Evolutionary conservation across 2,113 vertebrate genomes (phyloP), one percentile per base, ranked within the genome.

Genomic region (Phyllostomus hastatus): DNA sequence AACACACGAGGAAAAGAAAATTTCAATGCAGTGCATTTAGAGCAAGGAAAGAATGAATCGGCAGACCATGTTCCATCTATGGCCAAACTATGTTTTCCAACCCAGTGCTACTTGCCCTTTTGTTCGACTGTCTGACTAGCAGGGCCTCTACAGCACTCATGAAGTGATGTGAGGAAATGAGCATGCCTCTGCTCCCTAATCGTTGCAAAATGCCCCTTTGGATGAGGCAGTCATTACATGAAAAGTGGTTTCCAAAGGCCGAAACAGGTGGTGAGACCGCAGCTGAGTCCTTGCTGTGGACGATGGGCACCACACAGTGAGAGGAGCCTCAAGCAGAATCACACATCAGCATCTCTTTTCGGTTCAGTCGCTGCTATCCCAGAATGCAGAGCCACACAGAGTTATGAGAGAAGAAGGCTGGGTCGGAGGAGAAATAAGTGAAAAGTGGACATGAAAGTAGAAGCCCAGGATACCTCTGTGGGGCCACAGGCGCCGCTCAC

Each of bases 1-100:
- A 75, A 96, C 79, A 95, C 92, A 81, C 79, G 38, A 92, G 50
- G 94, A 86, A 95, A 94, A 83, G 52, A 73, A 97, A 85, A 83
- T 79, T 91, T 95, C 48, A 90, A 14, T 91, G 50, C 33, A 87
- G 48, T 78, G 61, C 73, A 90, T 88, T 66, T 88, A 91, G 66
- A 91, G 54, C 6, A 84, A 85, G 57, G 35, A 88, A 89, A 93
- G 85, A 94, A 86, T 64, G 94, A 96, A 94, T 35, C 52, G 92
- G 54, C 59, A 22, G 59, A 52, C 52, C 73, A 31, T 83, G 31
- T 43, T n/a, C 59, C 50, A 41, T 10, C 66, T 35, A 82, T 35
- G 85, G 92, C 67, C 92, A 95, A 72, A 48, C 52, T 52, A 7
- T n/a, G 16, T 52, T 61, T 61, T 46, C 57, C 43, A 88, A 11